These are phyloP conservation scores for Coranthus polyacanthus DNA, from an alignment of 2,797 vertebrate genomes.

Conservation along the genomic window DNA sequence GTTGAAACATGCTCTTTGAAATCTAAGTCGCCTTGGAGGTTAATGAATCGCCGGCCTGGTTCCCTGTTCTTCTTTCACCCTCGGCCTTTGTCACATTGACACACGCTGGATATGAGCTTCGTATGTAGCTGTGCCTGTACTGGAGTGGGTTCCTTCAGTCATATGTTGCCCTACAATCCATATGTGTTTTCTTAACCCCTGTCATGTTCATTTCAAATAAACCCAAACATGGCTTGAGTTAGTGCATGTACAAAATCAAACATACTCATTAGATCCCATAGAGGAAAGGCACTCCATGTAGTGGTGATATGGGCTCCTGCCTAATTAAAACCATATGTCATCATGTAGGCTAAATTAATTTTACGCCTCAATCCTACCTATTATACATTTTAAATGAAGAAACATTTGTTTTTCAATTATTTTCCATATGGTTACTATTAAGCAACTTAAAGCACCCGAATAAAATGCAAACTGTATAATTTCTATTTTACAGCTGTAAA, in stretches of 20 bases:
- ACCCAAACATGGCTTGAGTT: constrained; percentile 34
- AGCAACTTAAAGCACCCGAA: too few species aligned
- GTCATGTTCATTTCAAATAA: constrained; percentile 55
- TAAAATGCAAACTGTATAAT: too few species aligned
- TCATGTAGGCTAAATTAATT: not conserved
- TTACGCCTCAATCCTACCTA: not conserved
- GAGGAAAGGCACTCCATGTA: constrained; percentile 4
- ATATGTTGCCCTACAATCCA: not conserved
- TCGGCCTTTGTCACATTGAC: constrained; percentile 58
- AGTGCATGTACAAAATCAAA: constrained; percentile 9
- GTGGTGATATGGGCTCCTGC: not conserved
- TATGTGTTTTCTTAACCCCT: constrained; percentile 64
- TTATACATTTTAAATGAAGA: too few species aligned
- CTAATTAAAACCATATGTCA: not conserved
- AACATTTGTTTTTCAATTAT: too few species aligned
- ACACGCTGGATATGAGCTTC: constrained; percentile 4
- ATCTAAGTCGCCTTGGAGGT: constrained; percentile 61
- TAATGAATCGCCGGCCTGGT: constrained; percentile 68
- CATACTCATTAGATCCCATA: constrained; percentile 14
- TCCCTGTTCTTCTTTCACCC: constrained; percentile 59
- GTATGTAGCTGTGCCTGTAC: constrained; percentile 5
- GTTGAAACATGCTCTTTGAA: constrained; percentile 71
- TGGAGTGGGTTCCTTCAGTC: constrained; percentile 39
- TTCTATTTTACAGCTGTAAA: too few species aligned
- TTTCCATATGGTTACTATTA: too few species aligned